These are phyloP conservation scores for Petrolisthes cinctipes DNA, from an alignment of 2,888 invertebrate species.

Conservation along the genomic window DNA sequence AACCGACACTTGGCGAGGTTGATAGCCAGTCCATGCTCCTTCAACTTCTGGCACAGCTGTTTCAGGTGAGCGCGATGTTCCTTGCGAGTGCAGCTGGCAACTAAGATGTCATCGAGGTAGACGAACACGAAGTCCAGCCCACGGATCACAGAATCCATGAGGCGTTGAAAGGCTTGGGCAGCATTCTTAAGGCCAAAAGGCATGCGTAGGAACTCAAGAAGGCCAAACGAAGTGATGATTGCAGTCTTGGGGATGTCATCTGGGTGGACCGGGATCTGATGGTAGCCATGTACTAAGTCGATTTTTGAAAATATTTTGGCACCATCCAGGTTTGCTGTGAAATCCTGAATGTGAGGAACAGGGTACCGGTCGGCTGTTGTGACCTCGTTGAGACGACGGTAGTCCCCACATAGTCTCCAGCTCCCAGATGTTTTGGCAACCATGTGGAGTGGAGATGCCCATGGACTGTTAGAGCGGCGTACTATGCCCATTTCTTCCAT, in stretches of 20 bases:
- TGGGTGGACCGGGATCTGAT: too few relatives aligned
- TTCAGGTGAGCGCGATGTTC: not conserved
- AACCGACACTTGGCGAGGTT: too few relatives aligned
- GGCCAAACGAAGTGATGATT: too few relatives aligned
- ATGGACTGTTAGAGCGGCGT: too few relatives aligned
- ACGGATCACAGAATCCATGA: not conserved
- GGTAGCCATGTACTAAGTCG: too few relatives aligned
- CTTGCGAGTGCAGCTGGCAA: slow-evolving; percentile 1
- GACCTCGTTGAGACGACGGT: slow-evolving; percentile 68
- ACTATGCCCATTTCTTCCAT: too few relatives aligned
- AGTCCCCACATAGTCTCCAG: slow-evolving; percentile 46
- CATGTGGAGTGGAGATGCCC: slow-evolving; percentile 68
- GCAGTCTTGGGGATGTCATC: too few relatives aligned
- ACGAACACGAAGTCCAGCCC: not conserved
- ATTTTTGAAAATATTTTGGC: slow-evolving; percentile 24
- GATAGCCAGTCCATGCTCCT: too few relatives aligned
- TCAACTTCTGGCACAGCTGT: not conserved
- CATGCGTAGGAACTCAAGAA: too few relatives aligned
- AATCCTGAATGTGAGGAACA: slow-evolving; percentile 69
- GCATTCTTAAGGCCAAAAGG: too few relatives aligned
- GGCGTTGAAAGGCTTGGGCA: too few relatives aligned
- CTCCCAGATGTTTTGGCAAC: not conserved
- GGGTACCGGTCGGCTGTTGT: slow-evolving; percentile 69
- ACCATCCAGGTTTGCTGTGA: slow-evolving; percentile 49
- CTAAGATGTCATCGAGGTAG: slow-evolving; percentile 10